A percentile compares a stretch with the other conserved stretches of the same genome.
phyloP scores from a whole-genome alignment of 2,113 vertebrate genomes.

The Sylvia atricapilla region DNA sequence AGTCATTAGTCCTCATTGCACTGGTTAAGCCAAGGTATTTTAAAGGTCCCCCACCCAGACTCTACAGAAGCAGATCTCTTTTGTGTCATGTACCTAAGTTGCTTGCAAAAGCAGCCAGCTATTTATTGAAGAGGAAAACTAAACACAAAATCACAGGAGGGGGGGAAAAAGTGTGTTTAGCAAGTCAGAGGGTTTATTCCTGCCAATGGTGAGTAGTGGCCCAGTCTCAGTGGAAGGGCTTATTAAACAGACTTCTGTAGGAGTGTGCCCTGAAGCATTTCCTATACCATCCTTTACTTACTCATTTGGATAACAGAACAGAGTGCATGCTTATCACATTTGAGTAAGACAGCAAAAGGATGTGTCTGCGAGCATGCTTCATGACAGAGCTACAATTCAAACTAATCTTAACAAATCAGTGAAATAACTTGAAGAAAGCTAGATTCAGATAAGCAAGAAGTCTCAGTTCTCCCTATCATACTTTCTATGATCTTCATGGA shows the following conservation, averaged over 20 bases:
- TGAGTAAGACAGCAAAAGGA: not conserved
- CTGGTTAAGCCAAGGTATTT: not conserved
- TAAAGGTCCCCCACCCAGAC: not conserved
- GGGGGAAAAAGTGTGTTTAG: rapidly evolving
- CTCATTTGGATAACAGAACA: not conserved
- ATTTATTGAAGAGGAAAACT: not conserved
- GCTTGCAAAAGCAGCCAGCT: not conserved
- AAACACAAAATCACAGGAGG: not conserved
- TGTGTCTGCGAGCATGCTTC: not conserved
- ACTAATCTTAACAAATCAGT: not conserved
- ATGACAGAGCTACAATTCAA: not conserved
- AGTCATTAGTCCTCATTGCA: not conserved
- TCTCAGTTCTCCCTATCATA: not conserved
- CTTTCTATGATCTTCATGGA: not conserved
- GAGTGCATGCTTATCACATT: not conserved
- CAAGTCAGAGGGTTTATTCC: not conserved
- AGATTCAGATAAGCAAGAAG: not conserved
- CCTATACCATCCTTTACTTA: not conserved
- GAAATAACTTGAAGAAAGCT: not conserved
- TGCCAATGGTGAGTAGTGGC: not conserved
- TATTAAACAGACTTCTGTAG: not conserved
- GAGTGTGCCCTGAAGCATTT: not conserved
- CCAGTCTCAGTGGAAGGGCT: not conserved
- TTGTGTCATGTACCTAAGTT: not conserved
- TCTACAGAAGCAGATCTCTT: not conserved